phyloP scores from a whole-genome alignment of 1,140 invertebrate genomes.

The Bemisia tabaci region DNA sequence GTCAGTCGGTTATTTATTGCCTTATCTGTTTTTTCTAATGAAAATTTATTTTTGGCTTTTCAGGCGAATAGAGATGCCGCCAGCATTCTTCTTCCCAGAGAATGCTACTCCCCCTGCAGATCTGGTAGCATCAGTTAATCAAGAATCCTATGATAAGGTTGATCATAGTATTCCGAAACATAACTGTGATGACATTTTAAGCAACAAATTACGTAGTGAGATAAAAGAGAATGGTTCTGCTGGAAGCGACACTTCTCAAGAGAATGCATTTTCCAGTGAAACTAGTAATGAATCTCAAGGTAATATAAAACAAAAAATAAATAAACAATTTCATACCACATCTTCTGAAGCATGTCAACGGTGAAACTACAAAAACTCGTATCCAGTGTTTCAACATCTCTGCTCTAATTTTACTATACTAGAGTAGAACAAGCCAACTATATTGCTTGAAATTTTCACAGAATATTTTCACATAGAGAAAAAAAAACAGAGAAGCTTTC shows the following conservation, averaged over 20 bases:
- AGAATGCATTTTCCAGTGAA: not conserved
- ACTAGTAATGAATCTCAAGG: not conserved
- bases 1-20: too few species aligned
- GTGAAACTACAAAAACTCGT: too few species aligned
- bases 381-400: too few species aligned
- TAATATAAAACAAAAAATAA: too few species aligned
- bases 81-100: slow-evolving; percentile 63
- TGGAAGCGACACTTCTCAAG: slow-evolving; percentile 1
- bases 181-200: not conserved
- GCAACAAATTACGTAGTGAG: slow-evolving; percentile 30
- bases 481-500: too few species aligned
- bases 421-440: too few species aligned
- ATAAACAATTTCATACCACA: too few species aligned
- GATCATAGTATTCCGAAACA: not conserved
- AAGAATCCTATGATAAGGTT: not conserved
- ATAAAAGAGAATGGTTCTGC: slow-evolving; percentile 4
- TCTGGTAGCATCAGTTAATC: slow-evolving; percentile 30
- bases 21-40: too few species aligned
- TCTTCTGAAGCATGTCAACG: too few species aligned
- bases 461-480: too few species aligned
- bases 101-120: slow-evolving; percentile 45
- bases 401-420: too few species aligned
- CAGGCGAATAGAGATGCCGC: slow-evolving; percentile 64
- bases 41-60: not conserved
- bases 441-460: too few species aligned